Evolutionary conservation across 2,888 invertebrate genomes (phyloP).

Genomic region (Mesorhabditis belari): DNA sequence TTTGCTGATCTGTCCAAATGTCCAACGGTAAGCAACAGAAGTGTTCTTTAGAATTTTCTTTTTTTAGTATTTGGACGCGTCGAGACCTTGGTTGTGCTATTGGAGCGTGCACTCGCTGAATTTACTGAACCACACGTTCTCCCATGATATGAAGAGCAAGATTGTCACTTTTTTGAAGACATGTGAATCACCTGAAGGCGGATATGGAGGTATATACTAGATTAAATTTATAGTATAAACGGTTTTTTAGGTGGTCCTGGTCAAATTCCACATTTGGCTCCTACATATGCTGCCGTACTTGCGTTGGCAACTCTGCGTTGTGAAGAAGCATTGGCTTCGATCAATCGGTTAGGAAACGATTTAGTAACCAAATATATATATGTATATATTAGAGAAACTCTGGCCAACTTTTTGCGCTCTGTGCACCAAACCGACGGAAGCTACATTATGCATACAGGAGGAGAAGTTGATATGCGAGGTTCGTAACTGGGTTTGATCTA

Average conservation of each 20-base stretch:
- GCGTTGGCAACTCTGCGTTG: slow-evolving; percentile 81
- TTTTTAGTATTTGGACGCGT: slow-evolving; percentile 73
- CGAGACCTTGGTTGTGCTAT: slow-evolving; percentile 91
- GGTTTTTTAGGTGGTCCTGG: slow-evolving; percentile 72
- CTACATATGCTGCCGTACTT: slow-evolving; percentile 94
- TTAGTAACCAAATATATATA: not conserved
- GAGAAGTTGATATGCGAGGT: slow-evolving; percentile 62
- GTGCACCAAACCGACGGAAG: slow-evolving; percentile 78
- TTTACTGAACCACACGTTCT: slow-evolving; percentile 65
- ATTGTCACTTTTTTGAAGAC: slow-evolving; percentile 41
- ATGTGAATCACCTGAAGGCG: slow-evolving; percentile 46
- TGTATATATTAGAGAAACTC: slow-evolving; percentile 59
- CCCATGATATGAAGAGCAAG: slow-evolving; percentile 10
- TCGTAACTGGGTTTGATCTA: no score
- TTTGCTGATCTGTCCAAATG: not conserved
- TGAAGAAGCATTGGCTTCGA: slow-evolving; percentile 76
- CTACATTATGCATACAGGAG: slow-evolving; percentile 81
- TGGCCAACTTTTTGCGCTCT: slow-evolving; percentile 72
- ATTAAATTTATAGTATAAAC: not conserved
- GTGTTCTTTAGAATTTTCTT: not conserved
- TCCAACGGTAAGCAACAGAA: not conserved
- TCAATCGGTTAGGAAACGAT: slow-evolving; percentile 64
- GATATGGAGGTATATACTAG: slow-evolving; percentile 64
- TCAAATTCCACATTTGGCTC: slow-evolving; percentile 84
- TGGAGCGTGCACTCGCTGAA: slow-evolving; percentile 89